phyloP scores from a whole-genome alignment of 1,140 invertebrate genomes.

The Mya arenaria region DNA sequence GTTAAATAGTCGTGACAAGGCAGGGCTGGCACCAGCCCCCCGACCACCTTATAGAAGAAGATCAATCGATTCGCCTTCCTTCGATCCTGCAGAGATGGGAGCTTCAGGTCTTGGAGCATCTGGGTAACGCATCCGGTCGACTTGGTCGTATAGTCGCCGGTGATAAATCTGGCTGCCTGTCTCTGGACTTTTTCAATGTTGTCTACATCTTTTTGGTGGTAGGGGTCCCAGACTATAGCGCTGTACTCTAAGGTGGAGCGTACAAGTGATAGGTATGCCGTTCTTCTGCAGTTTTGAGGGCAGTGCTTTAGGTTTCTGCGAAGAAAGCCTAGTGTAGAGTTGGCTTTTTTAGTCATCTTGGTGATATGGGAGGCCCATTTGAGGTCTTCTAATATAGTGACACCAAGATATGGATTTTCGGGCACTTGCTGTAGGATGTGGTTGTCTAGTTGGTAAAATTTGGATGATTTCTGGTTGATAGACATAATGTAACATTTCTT shows the following conservation, averaged over 20 bases:
- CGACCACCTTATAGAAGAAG: background rate
- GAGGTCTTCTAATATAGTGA: no score
- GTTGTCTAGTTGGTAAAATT: background rate
- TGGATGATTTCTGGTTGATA: conserved; percentile 14
- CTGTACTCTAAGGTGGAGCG: conserved; percentile 12
- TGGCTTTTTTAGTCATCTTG: no score
- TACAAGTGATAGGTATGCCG: conserved; percentile 46
- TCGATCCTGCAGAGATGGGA: conserved; percentile 1
- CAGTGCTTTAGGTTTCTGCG: conserved; percentile 45
- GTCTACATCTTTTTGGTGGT: conserved; percentile 16
- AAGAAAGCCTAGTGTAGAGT: no score
- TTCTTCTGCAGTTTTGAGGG: conserved; percentile 16
- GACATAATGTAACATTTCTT: conserved; percentile 46
- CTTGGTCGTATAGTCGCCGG: background rate
- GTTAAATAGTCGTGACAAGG: background rate
- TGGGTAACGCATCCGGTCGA: background rate
- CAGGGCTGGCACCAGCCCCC: conserved; percentile 21
- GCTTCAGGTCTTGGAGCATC: background rate
- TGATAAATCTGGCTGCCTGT: conserved; percentile 10
- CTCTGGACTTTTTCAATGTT: conserved; percentile 2
- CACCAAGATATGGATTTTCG: no score
- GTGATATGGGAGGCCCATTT: no score
- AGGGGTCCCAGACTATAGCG: conserved; percentile 4
- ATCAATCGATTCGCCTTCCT: background rate
- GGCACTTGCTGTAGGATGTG: no score